These are phyloP conservation scores for Drosophila pseudoananassae DNA, from an alignment of 1,140 invertebrate species.

Conservation along the genomic window DNA sequence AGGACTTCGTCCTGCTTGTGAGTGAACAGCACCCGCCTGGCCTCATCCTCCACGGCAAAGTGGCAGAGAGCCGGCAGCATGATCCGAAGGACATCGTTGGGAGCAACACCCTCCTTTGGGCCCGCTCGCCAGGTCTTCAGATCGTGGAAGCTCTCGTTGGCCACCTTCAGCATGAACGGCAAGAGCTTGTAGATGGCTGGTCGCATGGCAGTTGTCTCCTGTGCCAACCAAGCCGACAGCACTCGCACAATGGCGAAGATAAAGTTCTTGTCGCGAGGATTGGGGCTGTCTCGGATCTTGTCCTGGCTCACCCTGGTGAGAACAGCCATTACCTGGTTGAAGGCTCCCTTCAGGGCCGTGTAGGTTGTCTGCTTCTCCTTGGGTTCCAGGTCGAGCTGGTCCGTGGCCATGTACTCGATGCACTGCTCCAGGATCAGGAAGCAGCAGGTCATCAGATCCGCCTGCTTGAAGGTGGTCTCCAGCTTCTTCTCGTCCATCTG, in stretches of 20 bases:
- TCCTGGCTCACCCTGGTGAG: constrained; percentile 90
- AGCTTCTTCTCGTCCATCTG: constrained; percentile 93
- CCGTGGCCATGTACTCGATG: constrained; percentile 91
- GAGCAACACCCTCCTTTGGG: constrained; percentile 86
- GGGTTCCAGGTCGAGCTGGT: constrained; percentile 92
- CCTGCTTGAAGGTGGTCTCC: constrained; percentile 90
- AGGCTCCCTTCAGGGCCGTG: constrained; percentile 95
- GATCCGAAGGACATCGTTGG: constrained; percentile 91
- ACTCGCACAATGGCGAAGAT: constrained; percentile 93
- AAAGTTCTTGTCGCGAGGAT: constrained; percentile 89
- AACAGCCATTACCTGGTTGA: constrained; percentile 91
- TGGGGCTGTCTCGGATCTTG: constrained; percentile 87
- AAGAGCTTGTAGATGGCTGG: constrained; percentile 91
- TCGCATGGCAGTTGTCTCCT: constrained; percentile 95
- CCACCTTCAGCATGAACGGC: constrained; percentile 91
- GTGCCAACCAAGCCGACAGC: constrained; percentile 93
- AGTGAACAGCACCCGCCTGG: constrained; percentile 91
- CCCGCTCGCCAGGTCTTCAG: constrained; percentile 85
- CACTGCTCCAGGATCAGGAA: constrained; percentile 93
- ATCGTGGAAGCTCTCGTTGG: constrained; percentile 93
- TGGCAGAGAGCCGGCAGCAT: constrained; percentile 95
- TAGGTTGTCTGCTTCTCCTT: constrained; percentile 96
- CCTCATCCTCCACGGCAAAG: constrained; percentile 94
- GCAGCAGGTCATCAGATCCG: constrained; percentile 91
- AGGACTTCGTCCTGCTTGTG: constrained; percentile 92